phyloP scores from a whole-genome alignment of 2,113 vertebrate species.

The Haemorhous mexicanus region DNA sequence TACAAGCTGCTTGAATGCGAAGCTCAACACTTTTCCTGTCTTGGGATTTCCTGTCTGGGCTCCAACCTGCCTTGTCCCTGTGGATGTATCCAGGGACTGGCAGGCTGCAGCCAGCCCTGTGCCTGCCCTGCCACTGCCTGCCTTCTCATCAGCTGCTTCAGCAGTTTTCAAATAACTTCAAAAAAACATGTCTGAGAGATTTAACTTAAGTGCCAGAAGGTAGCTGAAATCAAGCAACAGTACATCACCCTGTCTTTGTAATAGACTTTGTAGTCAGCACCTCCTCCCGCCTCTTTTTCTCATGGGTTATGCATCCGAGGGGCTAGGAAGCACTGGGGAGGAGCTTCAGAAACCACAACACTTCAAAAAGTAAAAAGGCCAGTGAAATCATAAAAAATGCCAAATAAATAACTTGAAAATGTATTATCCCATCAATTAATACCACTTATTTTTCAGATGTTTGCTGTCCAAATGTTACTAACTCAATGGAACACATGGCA shows the following conservation, averaged over 20 bases:
- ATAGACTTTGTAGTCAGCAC: not conserved
- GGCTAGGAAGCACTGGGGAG: not conserved
- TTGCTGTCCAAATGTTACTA: not conserved
- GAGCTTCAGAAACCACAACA: not conserved
- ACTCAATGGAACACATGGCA: not conserved
- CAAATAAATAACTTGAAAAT: not conserved
- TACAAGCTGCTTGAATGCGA: not conserved
- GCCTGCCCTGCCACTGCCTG: not conserved
- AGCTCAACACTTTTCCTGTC: not conserved
- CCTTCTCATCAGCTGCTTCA: not conserved
- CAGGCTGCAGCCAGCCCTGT: not conserved
- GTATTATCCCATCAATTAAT: not conserved
- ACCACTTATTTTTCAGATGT: not conserved
- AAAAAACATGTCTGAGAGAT: not conserved
- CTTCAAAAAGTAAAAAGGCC: not conserved
- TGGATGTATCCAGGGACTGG: accelerated
- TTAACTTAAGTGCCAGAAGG: not conserved
- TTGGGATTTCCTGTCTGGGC: not conserved
- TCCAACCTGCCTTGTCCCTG: not conserved
- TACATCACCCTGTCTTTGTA: not conserved
- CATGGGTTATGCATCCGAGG: accelerated
- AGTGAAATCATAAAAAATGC: not conserved
- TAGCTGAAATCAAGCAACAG: not conserved
- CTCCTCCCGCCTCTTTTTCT: not conserved
- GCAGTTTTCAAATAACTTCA: not conserved